phyloP scores from a whole-genome alignment of 2,888 invertebrate genomes.

The Nomada ruficornis region DNA sequence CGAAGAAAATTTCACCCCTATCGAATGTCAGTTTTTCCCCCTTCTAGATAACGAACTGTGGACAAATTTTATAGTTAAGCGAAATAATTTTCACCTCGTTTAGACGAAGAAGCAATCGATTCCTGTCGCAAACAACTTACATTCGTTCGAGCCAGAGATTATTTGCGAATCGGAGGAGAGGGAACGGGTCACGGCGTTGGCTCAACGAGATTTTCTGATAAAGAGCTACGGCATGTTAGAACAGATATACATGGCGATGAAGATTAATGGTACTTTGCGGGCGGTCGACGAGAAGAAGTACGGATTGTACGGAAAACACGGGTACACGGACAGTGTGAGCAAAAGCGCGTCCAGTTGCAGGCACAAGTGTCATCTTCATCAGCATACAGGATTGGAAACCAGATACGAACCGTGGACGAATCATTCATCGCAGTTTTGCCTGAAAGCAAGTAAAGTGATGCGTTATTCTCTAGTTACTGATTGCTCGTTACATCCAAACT shows the following conservation, averaged over 20 bases:
- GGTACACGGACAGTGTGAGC: constrained; percentile 33
- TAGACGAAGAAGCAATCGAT: constrained; percentile 68
- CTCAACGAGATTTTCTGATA: constrained; percentile 89
- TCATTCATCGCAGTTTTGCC: constrained; percentile 39
- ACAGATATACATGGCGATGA: constrained; percentile 88
- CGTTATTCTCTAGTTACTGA: too few relatives aligned
- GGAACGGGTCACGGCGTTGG: constrained; percentile 87
- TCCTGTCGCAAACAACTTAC: constrained; percentile 75
- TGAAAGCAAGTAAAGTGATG: constrained; percentile 54
- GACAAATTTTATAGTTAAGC: not conserved
- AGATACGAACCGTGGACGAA: constrained; percentile 23
- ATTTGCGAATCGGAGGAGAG: constrained; percentile 90
- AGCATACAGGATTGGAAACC: not conserved
- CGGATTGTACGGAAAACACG: constrained; percentile 73
- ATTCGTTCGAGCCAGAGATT: constrained; percentile 88
- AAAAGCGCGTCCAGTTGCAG: constrained; percentile 20
- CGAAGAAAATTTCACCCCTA: constrained; percentile 19
- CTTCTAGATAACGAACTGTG: not conserved
- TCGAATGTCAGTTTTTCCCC: constrained; percentile 31
- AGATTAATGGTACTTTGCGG: constrained; percentile 88
- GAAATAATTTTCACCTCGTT: constrained; percentile 46
- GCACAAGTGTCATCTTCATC: constrained; percentile 39
- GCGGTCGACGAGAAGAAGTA: constrained; percentile 89
- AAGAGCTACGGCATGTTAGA: constrained; percentile 90
- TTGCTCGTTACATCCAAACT: not conserved